Evolutionary conservation across 1,140 invertebrate genomes (phyloP).

Genomic region (Rhizoglyphus robini): DNA sequence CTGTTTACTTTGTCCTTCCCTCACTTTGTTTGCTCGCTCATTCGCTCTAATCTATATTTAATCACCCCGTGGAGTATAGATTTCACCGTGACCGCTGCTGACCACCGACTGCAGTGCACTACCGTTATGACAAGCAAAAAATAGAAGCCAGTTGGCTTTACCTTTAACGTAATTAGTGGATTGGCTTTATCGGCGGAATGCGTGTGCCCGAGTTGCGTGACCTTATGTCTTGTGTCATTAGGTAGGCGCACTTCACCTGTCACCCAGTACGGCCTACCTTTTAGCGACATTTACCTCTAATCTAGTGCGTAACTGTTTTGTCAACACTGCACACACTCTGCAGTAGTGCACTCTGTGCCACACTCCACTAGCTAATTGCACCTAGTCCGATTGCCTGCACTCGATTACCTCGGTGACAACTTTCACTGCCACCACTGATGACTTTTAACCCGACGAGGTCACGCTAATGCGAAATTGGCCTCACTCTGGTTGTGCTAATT

Average conservation of each 20-base stretch:
- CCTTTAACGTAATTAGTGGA: not conserved
- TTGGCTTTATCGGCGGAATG: not conserved
- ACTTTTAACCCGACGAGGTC: constrained; percentile 1
- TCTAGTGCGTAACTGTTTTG: not conserved
- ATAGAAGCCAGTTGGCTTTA: too few relatives aligned
- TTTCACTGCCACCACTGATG: not conserved
- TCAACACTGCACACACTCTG: not conserved
- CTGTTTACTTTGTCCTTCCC: not conserved
- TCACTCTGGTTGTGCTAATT: not conserved
- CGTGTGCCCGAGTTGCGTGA: not conserved
- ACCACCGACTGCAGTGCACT: too few relatives aligned
- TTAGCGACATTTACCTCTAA: not conserved
- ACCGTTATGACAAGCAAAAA: too few relatives aligned
- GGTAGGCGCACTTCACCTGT: not conserved
- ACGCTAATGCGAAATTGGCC: not conserved
- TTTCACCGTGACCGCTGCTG: too few relatives aligned
- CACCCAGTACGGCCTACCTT: constrained; percentile 6
- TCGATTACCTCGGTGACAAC: not conserved
- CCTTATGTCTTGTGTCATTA: not conserved
- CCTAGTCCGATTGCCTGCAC: not conserved
- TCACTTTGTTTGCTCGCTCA: not conserved
- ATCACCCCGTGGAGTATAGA: too few relatives aligned
- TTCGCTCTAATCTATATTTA: too few relatives aligned
- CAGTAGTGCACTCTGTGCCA: not conserved
- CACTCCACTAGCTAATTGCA: not conserved